phyloP scores from a whole-genome alignment of 2,797 vertebrate species.

The Chanos chanos region DNA sequence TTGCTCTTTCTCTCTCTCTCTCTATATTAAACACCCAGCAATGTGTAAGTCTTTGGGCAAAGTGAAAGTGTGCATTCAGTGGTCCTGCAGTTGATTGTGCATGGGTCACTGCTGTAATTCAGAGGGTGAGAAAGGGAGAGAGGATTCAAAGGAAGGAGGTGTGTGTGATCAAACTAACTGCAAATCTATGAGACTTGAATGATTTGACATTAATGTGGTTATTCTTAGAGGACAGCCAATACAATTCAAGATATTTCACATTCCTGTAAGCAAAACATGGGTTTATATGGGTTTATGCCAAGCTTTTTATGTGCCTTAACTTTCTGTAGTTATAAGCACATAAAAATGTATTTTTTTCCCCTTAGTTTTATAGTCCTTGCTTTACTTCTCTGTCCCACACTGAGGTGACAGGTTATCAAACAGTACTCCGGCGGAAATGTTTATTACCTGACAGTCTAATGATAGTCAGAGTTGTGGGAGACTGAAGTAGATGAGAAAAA shows the following conservation, averaged over 20 bases:
- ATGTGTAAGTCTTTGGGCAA: slow-evolving; percentile 74
- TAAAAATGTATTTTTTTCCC: no score
- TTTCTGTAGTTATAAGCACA: no score
- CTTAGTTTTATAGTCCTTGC: no score
- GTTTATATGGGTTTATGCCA: no score
- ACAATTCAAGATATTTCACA: no score
- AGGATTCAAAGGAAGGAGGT: slow-evolving; percentile 9
- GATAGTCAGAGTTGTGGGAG: slow-evolving; percentile 56
- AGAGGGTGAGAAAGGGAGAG: slow-evolving; percentile 42
- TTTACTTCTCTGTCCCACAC: no score
- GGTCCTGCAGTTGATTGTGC: slow-evolving; percentile 61
- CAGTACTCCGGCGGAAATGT: slow-evolving; percentile 38
- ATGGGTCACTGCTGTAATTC: slow-evolving; percentile 58
- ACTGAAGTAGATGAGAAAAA: slow-evolving; percentile 32
- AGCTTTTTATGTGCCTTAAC: no score
- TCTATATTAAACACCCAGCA: slow-evolving; percentile 63
- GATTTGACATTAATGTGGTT: no score
- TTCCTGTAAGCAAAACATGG: no score
- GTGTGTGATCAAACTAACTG: no score
- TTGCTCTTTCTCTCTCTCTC: slow-evolving; percentile 49
- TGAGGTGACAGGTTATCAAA: not conserved
- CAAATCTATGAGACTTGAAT: no score
- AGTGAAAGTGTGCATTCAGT: slow-evolving; percentile 66
- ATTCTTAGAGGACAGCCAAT: no score
- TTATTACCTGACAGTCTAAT: slow-evolving; percentile 49